Evolutionary conservation across 2,888 invertebrate species (phyloP).

Genomic region (Corythucha ciliata): DNA sequence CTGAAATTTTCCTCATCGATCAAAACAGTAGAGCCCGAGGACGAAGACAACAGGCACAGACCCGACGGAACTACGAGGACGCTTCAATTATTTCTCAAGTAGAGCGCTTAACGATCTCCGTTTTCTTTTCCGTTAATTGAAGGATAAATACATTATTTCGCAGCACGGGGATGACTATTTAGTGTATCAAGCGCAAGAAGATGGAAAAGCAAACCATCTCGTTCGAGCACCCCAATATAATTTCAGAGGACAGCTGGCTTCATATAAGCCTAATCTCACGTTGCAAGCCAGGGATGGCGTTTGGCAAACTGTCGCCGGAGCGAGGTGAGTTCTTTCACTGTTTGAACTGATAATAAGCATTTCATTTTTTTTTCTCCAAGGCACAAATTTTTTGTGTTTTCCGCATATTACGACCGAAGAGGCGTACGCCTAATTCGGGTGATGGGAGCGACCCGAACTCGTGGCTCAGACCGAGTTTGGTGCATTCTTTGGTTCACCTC

Average conservation of each 20-base stretch:
- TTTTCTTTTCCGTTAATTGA: not conserved
- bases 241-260: slow-evolving; percentile 18
- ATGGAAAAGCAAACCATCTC: slow-evolving; percentile 38
- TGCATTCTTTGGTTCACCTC: slow-evolving; percentile 65
- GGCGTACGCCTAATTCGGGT: slow-evolving; percentile 61
- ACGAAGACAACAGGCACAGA: slow-evolving; percentile 43
- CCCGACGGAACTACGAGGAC: slow-evolving; percentile 55
- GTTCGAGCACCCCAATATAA: slow-evolving; percentile 38
- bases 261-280: slow-evolving; percentile 44
- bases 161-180: slow-evolving; percentile 45
- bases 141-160: slow-evolving; percentile 3
- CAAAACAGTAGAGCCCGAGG: slow-evolving; percentile 50
- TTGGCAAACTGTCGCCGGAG: slow-evolving; percentile 69
- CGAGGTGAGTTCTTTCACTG: slow-evolving; percentile 49
- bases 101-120: not conserved
- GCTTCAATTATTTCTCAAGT: slow-evolving; percentile 30
- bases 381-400: slow-evolving; percentile 84
- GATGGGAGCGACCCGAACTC: slow-evolving; percentile 80
- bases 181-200: slow-evolving; percentile 41
- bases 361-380: slow-evolving; percentile 50
- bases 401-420: slow-evolving; percentile 76
- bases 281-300: slow-evolving; percentile 60
- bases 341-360: too few species aligned
- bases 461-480: slow-evolving; percentile 70
- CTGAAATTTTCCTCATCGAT: slow-evolving; percentile 61